Base-by-base conservation (phyloP, 2,113 vertebrate genomes). In the Labrus mixtus region DNA sequence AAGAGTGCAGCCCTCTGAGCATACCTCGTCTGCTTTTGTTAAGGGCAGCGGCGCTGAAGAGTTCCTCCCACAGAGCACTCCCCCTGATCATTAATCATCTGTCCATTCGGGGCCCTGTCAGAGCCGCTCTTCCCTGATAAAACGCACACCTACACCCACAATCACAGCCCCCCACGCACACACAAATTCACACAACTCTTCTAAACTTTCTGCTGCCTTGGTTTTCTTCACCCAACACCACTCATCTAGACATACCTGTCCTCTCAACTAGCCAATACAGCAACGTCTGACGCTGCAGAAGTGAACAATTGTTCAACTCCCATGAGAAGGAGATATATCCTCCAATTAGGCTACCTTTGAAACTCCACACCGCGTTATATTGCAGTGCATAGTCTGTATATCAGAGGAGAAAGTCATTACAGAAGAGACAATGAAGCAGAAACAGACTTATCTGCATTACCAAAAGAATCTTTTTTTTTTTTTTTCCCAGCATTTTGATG, bases 31-130 rank as follows among this genome's bases (percentile, higher is more conserved):
- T 84, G 72, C 82, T 87, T 91, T 90, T 92, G 87, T 91, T 72
- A 80, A 70, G 82, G 63, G 68, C 73, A 37, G 74, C 15, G 10
- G 60, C 48, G 79, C 76, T 76, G 78, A 88, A 72, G 79, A 69
- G 88, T 72, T 86, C 79, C 78, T 59, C 84, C 89, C 78, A 72
- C 68, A 63, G 76, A 87, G 80, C 85, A 83, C 89, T 90, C 89
- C 91, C 76, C 68, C 79, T 70, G 89, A 78, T 87, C 93, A 92
- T 94, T 93, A 94, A 94, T 93, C 91, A 94, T 91, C 68, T 68
- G 78, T 90, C 87, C 82, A 88, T 90, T 88, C 84, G 82, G 75
- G 46, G 81, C 76, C 59, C 74, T 83, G 89, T 89, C 92, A 90
- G 65, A 79, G 75, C 59, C 77, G 76, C 83, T 79, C 67, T 53